Evolutionary conservation across 37 sponge, comb jelly and placozoan species (phyloP).

Genomic region (Halichondria panicea): DNA sequence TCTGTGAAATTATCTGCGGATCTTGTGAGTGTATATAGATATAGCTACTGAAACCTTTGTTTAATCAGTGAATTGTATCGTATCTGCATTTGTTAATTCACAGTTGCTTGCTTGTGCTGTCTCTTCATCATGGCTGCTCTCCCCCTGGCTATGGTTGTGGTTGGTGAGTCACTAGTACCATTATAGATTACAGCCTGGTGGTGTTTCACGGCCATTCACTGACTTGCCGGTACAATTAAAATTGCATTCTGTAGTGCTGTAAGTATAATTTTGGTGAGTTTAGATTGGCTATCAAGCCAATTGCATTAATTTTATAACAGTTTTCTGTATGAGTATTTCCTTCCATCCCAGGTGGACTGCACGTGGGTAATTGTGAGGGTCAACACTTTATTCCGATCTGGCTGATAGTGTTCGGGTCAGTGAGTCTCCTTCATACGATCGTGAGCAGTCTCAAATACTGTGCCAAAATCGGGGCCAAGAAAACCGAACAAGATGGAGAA

Average conservation of each 20-base stretch:
- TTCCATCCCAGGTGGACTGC: conserved; percentile 37
- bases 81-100: neutral
- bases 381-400: conserved; percentile 46
- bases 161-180: conserved; percentile 41
- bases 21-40: conserved; percentile 12
- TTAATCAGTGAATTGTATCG: neutral
- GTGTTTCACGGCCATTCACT: neutral
- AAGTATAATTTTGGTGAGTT: neutral
- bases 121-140: conserved; percentile 43
- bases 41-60: neutral
- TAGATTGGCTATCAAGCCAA: neutral
- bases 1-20: conserved; percentile 23
- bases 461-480: neutral
- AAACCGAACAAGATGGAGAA: neutral
- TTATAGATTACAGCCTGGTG: neutral
- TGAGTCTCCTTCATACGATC: conserved; percentile 39
- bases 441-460: conserved; percentile 27
- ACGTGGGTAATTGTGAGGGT: conserved; percentile 30
- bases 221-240: neutral
- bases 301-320: neutral
- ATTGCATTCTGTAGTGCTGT: neutral
- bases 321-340: neutral
- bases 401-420: conserved; percentile 64
- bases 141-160: conserved; percentile 47
- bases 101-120: conserved; percentile 50